These are phyloP conservation scores for Miniopterus natalensis DNA, from an alignment of 2,113 vertebrate genomes.

Conservation along the genomic window DNA sequence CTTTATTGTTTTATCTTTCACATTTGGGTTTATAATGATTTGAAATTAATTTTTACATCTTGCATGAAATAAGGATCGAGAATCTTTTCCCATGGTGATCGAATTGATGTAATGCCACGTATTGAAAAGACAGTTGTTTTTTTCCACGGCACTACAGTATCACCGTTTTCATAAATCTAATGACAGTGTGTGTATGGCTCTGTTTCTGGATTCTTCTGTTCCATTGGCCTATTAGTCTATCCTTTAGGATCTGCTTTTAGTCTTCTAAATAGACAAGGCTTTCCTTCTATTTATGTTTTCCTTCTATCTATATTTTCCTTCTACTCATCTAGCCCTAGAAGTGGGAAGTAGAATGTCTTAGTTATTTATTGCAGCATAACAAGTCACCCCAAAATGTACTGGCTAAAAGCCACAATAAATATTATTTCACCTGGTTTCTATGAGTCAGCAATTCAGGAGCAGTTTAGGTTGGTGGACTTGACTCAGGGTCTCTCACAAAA, in stretches of 20 bases:
- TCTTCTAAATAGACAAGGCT: neutral
- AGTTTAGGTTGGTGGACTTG: neutral
- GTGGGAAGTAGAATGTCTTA: neutral
- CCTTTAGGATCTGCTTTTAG: neutral
- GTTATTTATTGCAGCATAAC: neutral
- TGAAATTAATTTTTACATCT: constrained; percentile 13
- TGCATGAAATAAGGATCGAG: neutral
- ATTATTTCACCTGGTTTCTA: neutral
- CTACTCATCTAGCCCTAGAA: neutral
- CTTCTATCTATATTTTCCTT: too few species aligned
- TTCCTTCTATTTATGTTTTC: neutral
- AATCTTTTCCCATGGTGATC: neutral
- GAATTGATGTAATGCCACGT: neutral
- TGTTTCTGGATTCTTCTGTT: neutral
- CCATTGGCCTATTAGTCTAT: neutral
- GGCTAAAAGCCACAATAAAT: neutral
- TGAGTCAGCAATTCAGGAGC: neutral
- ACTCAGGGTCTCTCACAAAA: neutral
- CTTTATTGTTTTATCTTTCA: neutral
- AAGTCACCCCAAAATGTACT: neutral
- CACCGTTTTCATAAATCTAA: neutral
- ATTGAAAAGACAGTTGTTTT: neutral
- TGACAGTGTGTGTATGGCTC: neutral
- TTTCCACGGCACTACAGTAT: neutral
- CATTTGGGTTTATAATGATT: neutral